A percentile compares a stretch with the other conserved stretches of the same genome.
These are phyloP conservation scores for Drepana arcuata DNA, from an alignment of 1,140 invertebrate genomes.

Conservation along the genomic window DNA sequence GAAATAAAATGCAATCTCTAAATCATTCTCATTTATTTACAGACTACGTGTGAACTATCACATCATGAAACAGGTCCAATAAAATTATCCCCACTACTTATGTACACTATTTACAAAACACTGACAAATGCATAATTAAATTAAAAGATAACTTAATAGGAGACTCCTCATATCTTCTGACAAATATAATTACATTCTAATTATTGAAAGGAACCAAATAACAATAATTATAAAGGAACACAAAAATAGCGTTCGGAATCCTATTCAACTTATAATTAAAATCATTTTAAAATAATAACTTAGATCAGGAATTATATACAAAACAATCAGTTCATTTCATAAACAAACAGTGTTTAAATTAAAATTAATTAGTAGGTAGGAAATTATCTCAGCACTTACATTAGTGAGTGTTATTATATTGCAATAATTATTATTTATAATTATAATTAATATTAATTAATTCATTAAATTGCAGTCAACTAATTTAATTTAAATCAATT, in stretches of 20 bases:
- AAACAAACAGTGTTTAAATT: constrained; percentile 22
- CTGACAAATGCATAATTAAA: constrained; percentile 36
- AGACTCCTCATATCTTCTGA: not conserved
- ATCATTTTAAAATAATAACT: constrained; percentile 25
- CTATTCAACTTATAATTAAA: constrained; percentile 19
- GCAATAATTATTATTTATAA: no score
- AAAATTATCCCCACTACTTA: constrained; percentile 34
- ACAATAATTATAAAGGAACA: constrained; percentile 42
- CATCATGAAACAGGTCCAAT: constrained; percentile 65
- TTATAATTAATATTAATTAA: no score
- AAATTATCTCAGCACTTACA: not conserved
- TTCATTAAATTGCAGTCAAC: no score
- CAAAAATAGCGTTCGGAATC: constrained; percentile 26
- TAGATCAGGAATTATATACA: constrained; percentile 20
- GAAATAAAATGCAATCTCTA: constrained; percentile 29
- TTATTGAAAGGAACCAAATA: constrained; percentile 54
- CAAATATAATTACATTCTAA: constrained; percentile 17
- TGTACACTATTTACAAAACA: constrained; percentile 64
- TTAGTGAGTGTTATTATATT: no score
- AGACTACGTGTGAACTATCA: constrained; percentile 64
- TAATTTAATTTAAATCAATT: no score
- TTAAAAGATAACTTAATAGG: not conserved
- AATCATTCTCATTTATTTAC: constrained; percentile 68
- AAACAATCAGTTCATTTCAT: constrained; percentile 40
- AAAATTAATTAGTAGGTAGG: not conserved